Conservation (phyloP, 2,113 vertebrate genomes). For the Pogonocichla stellata region DNA sequence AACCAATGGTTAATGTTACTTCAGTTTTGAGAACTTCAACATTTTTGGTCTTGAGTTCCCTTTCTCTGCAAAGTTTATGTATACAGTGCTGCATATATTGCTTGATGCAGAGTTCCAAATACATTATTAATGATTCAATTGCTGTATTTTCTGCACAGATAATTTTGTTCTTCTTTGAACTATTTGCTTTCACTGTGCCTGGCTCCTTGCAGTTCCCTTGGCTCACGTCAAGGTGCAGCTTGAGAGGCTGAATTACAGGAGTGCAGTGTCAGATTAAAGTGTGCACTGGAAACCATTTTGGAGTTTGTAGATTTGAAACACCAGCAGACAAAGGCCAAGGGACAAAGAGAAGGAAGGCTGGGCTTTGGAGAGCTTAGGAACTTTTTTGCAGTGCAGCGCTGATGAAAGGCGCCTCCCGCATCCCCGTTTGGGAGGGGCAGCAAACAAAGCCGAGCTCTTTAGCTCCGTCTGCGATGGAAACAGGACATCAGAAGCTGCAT, state of each 20-base stretch:
- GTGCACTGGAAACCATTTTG: not conserved
- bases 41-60: not conserved
- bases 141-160: not conserved
- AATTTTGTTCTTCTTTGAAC: not conserved
- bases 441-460: constrained; percentile 49
- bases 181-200: not conserved
- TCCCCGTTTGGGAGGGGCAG: not conserved
- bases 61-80: not conserved
- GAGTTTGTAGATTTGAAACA: not conserved
- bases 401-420: not conserved
- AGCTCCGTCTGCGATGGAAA: constrained; percentile 44
- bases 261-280: not conserved
- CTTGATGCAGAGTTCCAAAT: not conserved
- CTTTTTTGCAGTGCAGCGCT: not conserved
- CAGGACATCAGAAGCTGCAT: constrained; percentile 55
- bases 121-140: not conserved
- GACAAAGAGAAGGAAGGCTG: not conserved
- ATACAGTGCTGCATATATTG: not conserved
- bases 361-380: not conserved
- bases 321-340: not conserved
- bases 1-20: not conserved
- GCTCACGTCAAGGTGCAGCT: not conserved
- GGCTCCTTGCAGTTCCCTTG: not conserved
- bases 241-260: not conserved
- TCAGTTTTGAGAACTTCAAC: not conserved